Evolutionary conservation across 2,888 invertebrate species (phyloP).

Genomic region (Carabus problematicus): DNA sequence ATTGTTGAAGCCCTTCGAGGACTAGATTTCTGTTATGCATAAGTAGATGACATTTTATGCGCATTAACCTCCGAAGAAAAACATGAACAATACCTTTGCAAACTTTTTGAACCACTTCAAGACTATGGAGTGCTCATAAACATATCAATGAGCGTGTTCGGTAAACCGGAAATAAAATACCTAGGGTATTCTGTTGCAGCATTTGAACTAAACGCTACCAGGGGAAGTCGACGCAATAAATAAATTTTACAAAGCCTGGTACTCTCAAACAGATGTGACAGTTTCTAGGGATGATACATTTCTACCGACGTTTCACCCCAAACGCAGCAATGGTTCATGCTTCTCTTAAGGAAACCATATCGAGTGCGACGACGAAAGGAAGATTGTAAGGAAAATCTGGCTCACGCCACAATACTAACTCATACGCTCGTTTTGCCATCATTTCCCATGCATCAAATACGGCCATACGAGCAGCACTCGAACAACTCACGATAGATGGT

Average conservation of each 20-base stretch:
- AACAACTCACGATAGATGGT: too few species aligned
- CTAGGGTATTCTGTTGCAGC: constrained; percentile 48
- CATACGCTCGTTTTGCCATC: too few species aligned
- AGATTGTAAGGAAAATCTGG: constrained; percentile 34
- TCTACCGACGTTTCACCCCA: constrained; percentile 53
- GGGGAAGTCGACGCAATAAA: constrained; percentile 50
- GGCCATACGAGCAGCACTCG: too few species aligned
- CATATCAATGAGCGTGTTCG: constrained; percentile 51
- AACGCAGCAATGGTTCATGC: constrained; percentile 52
- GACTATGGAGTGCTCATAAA: constrained; percentile 51
- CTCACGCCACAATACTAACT: background rate
- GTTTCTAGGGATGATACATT: constrained; percentile 54
- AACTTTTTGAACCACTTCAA: constrained; percentile 46
- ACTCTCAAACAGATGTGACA: constrained; percentile 49
- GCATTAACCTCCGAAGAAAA: constrained; percentile 45
- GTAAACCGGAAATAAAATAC: constrained; percentile 46
- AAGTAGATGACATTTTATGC: constrained; percentile 54
- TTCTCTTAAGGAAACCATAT: constrained; percentile 51
- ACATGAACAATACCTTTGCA: constrained; percentile 48
- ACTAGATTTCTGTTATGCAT: too few species aligned
- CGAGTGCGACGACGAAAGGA: constrained; percentile 48
- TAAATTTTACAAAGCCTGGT: constrained; percentile 47
- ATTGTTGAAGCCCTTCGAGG: too few species aligned
- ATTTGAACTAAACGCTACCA: constrained; percentile 39
- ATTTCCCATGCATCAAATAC: too few species aligned